Conservation (phyloP, 2,888 invertebrate genomes). For the Dolichopus griseipennis region DNA sequence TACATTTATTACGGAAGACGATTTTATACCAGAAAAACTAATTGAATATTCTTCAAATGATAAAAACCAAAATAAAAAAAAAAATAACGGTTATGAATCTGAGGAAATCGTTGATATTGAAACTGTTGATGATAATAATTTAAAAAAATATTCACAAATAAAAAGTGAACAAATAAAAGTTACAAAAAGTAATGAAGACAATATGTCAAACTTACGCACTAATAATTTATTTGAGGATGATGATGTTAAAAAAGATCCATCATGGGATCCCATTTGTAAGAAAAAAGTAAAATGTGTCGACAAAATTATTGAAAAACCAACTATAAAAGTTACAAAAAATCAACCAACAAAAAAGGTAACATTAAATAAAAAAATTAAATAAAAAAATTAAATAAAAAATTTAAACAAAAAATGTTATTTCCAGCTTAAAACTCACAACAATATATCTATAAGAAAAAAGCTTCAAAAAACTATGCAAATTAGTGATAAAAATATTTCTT, state of each 20-base stretch:
- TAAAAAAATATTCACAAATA: slow-evolving; percentile 12
- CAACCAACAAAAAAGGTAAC: slow-evolving; percentile 29
- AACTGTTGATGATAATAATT: slow-evolving; percentile 32
- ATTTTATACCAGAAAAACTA: slow-evolving; percentile 27
- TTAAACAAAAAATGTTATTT: background rate
- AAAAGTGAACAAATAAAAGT: slow-evolving; percentile 7
- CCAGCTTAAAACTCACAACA: slow-evolving; percentile 10
- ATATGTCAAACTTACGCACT: slow-evolving; percentile 18
- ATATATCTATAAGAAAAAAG: slow-evolving; percentile 13
- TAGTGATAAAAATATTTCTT: background rate
- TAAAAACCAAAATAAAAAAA: background rate
- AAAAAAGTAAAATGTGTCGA: background rate
- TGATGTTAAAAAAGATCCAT: slow-evolving; percentile 37
- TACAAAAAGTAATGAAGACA: slow-evolving; percentile 13
- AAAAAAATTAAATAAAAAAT: background rate
- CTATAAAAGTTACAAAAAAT: slow-evolving; percentile 1
- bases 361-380: background rate
- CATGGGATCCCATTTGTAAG: slow-evolving; percentile 33
- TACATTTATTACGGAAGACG: slow-evolving; percentile 40
- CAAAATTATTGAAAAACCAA: slow-evolving; percentile 2
- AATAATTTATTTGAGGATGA: slow-evolving; percentile 28
- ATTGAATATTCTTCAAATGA: background rate
- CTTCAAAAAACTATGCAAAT: background rate
- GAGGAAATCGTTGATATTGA: slow-evolving; percentile 42
- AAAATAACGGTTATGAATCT: slow-evolving; percentile 28